phyloP scores from a whole-genome alignment of 2,113 vertebrate genomes.

The Scophthalmus maximus region DNA sequence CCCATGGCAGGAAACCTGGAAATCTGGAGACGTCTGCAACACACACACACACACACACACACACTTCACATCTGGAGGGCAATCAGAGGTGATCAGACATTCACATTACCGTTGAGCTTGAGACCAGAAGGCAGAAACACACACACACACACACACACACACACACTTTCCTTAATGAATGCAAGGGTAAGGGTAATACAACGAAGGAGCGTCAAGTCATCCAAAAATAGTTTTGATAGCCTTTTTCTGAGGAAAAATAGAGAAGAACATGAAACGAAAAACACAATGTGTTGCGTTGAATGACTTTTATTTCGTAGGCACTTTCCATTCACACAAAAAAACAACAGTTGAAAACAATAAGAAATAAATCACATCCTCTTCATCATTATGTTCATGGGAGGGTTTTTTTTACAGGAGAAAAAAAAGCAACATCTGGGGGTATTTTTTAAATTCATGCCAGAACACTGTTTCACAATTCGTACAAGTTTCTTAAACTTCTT shows the following conservation, averaged over 20 bases:
- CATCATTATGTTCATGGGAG: constrained; percentile 25
- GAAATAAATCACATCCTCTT: constrained; percentile 36
- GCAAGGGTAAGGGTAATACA: too few relatives aligned
- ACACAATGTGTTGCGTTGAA: background rate
- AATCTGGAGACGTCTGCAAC: constrained; percentile 36
- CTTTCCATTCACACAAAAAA: constrained; percentile 69
- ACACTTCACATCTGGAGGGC: constrained; percentile 21
- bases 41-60: constrained; percentile 24
- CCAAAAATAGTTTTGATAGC: too few relatives aligned
- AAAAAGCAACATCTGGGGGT: background rate
- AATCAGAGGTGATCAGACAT: constrained; percentile 55
- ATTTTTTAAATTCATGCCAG: background rate
- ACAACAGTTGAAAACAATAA: constrained; percentile 51
- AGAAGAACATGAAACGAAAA: too few relatives aligned
- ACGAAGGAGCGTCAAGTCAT: too few relatives aligned
- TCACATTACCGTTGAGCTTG: constrained; percentile 34
- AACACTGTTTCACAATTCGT: constrained; percentile 16
- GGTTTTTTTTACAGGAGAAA: constrained; percentile 23
- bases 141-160: background rate
- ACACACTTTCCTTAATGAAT: too few relatives aligned
- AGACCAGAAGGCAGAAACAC: constrained; percentile 28
- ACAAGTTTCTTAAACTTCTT: background rate
- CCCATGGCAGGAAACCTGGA: constrained; percentile 60
- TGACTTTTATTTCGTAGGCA: constrained; percentile 65
- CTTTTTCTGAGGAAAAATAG: too few relatives aligned